phyloP scores from a whole-genome alignment of 2,797 vertebrate species.

The Perdix hodgsoniae region DNA sequence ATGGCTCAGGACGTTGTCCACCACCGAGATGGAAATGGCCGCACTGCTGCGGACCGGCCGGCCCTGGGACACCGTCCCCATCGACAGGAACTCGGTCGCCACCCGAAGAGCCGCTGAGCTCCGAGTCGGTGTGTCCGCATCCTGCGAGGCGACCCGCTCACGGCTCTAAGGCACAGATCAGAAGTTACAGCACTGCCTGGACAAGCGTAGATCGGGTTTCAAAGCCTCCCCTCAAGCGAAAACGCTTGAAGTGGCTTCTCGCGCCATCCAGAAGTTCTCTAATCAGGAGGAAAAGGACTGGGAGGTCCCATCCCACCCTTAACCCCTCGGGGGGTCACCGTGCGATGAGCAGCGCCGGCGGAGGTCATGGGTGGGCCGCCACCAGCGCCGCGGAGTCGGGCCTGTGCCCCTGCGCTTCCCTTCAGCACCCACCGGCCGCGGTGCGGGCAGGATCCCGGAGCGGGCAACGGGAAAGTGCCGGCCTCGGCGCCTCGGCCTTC shows the following conservation, averaged over 20 bases:
- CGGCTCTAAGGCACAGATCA: neutral
- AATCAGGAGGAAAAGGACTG: neutral
- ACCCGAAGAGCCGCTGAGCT: neutral
- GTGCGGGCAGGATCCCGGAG: neutral
- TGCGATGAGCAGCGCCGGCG: rapidly evolving
- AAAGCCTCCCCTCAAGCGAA: neutral
- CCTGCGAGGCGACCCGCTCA: neutral
- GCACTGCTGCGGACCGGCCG: neutral
- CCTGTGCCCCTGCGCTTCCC: neutral
- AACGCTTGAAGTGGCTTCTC: neutral
- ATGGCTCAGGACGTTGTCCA: neutral
- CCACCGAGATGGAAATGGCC: rapidly evolving
- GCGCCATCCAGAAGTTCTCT: neutral
- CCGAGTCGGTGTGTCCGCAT: rapidly evolving
- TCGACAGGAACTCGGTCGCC: rapidly evolving
- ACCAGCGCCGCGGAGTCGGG: neutral
- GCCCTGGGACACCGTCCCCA: rapidly evolving
- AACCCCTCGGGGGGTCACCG: neutral
- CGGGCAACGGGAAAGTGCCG: rapidly evolving
- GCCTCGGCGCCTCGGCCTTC: neutral
- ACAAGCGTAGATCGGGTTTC: neutral
- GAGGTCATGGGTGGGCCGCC: neutral
- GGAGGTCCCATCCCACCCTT: too few relatives aligned
- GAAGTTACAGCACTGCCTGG: neutral
- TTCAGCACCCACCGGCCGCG: neutral